A percentile compares a stretch with the other conserved stretches of the same genome.
phyloP scores from a whole-genome alignment of 2,113 vertebrate species.

The Microtus richardsoni region DNA sequence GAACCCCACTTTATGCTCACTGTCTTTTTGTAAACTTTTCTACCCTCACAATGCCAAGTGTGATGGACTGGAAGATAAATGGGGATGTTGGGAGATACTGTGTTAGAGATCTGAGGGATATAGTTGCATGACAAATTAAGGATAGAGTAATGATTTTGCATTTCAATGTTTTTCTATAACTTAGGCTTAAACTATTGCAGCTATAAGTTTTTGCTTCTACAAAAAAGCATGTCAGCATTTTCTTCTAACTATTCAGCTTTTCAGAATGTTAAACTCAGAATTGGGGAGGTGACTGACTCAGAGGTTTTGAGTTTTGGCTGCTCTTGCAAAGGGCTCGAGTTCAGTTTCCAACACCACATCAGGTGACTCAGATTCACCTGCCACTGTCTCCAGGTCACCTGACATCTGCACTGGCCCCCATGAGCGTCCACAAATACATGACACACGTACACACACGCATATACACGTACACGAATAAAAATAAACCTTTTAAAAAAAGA shows the following conservation, averaged over 20 bases:
- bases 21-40: background rate
- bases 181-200: background rate
- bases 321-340: background rate
- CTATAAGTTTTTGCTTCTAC: background rate
- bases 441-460: background rate
- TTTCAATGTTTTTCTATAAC: background rate
- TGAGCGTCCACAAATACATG: background rate
- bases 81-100: background rate
- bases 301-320: background rate
- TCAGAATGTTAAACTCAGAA: background rate
- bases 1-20: background rate
- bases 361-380: background rate
- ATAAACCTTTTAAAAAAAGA: background rate
- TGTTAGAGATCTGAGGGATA: background rate
- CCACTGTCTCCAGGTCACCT: background rate
- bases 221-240: background rate
- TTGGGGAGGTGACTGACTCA: background rate
- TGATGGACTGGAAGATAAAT: background rate
- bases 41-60: background rate
- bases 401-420: background rate
- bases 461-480: background rate
- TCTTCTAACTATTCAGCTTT: slow-evolving; percentile 12
- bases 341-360: background rate
- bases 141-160: background rate
- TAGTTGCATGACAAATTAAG: background rate